phyloP scores from a whole-genome alignment of 2,888 invertebrate species.

The Chrysopilus asiliformis region DNA sequence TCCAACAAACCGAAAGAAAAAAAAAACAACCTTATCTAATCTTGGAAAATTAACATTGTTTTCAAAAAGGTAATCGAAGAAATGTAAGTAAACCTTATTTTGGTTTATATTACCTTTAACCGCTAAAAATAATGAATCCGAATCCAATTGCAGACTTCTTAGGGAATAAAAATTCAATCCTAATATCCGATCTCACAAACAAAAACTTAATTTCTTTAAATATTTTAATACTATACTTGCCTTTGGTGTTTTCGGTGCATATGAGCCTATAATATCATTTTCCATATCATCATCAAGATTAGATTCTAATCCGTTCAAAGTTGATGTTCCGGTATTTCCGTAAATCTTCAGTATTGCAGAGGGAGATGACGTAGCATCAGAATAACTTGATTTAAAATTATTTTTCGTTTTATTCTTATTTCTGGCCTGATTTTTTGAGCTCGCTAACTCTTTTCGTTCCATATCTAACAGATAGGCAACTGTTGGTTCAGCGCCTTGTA shows the following conservation, averaged over 20 bases:
- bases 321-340: constrained; percentile 18
- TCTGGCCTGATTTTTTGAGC: constrained; percentile 40
- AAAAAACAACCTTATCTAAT: too few species aligned
- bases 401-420: too few species aligned
- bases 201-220: too few species aligned
- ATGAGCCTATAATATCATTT: constrained; percentile 22
- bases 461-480: constrained; percentile 45
- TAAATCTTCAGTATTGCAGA: constrained; percentile 27
- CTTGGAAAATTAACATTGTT: too few species aligned
- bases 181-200: too few species aligned
- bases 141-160: neutral
- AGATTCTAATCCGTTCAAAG: constrained; percentile 1
- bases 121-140: neutral
- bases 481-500: constrained; percentile 47
- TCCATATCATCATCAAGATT: constrained; percentile 14
- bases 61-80: too few species aligned
- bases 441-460: constrained; percentile 48
- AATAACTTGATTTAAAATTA: too few species aligned
- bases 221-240: too few species aligned
- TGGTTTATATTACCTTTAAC: neutral
- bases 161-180: constrained; percentile 1
- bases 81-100: neutral
- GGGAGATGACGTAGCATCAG: too few species aligned
- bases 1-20: too few species aligned
- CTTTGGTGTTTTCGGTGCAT: constrained; percentile 26